Base-by-base conservation (phyloP, 1,140 invertebrate genomes). In the Lucilia sericata region DNA sequence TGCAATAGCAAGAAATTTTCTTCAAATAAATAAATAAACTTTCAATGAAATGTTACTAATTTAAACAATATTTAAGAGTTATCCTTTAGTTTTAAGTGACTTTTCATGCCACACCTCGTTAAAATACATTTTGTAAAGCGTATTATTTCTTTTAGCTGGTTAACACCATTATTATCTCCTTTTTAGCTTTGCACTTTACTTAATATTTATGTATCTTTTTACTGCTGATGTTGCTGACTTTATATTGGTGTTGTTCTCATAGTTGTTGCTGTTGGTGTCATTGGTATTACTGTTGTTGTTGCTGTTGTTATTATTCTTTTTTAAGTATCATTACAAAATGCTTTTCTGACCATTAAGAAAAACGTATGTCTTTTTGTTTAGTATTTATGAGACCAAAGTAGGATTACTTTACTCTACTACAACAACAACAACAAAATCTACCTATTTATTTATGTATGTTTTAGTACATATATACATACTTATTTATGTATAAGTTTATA, bases 261-360 rank as follows among this genome's bases (percentile, higher is more conserved):
- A 42, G 55, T n/a, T 60, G n/a, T n/a, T 60, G 55, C 7, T 60
- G 51, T n/a, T 60, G 55, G 14, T 60, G 51, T n/a, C 17, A 60
- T 60, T 70, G 17, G n/a, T 70, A 5, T 70, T 70, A 30, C 25
- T 70, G 60, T 70, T 19, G 60, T 9, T 70, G 19, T 25, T 70
- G n/a, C n/a, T 70, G n/a, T 70, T 70, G 19, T 70, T 70, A 21
- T 30, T 30, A 30, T 30, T 30, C 25, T 30, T 70, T 21, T 70
- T 70, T 70, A 70, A 70, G 65, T 21, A 70, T 70, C 65, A 70
- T 70, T 70, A 70, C 65, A 70, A 70, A 70, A 70, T 70, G 65
- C 65, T 70, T 70, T 25, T 19, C 19, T 70, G 65, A 70, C 65
- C 65, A 70, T 70, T 70, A 70, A 70, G 65, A 70, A 21, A 70